phyloP scores from a whole-genome alignment of 2,888 invertebrate genomes.

The Lasius fuliginosus region DNA sequence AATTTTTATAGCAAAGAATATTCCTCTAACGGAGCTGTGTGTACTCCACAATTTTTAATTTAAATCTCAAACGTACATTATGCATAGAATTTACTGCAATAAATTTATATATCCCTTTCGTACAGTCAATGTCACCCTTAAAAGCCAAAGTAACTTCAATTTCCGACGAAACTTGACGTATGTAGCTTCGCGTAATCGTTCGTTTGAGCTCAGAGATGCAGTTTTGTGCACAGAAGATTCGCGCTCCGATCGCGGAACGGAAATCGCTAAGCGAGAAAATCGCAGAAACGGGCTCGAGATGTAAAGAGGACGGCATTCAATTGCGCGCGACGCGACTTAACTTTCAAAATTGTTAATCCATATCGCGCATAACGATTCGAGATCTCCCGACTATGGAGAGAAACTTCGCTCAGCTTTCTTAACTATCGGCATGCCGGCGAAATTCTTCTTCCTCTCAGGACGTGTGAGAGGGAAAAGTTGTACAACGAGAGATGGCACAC shows the following conservation, averaged over 20 bases:
- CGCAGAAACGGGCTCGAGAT: background rate
- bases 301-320: background rate
- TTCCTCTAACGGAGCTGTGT: background rate
- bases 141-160: slow-evolving; percentile 11
- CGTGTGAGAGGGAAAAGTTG: background rate
- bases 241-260: background rate
- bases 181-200: background rate
- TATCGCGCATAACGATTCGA: slow-evolving; percentile 10
- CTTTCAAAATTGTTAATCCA: slow-evolving; percentile 47
- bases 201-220: slow-evolving; percentile 16
- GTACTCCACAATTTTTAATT: background rate
- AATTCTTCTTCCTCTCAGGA: background rate
- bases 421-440: slow-evolving; percentile 25
- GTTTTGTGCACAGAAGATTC: background rate
- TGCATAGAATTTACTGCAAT: background rate
- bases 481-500: slow-evolving; percentile 3
- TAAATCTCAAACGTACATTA: background rate
- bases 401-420: slow-evolving; percentile 22
- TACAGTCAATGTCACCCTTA: background rate
- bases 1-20: slow-evolving; percentile 14
- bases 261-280: background rate
- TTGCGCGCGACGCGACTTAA: background rate
- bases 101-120: background rate
- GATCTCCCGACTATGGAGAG: background rate
- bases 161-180: background rate